Evolutionary conservation across 2,113 vertebrate genomes (phyloP).

Genomic region (Paraplagusia blochii): DNA sequence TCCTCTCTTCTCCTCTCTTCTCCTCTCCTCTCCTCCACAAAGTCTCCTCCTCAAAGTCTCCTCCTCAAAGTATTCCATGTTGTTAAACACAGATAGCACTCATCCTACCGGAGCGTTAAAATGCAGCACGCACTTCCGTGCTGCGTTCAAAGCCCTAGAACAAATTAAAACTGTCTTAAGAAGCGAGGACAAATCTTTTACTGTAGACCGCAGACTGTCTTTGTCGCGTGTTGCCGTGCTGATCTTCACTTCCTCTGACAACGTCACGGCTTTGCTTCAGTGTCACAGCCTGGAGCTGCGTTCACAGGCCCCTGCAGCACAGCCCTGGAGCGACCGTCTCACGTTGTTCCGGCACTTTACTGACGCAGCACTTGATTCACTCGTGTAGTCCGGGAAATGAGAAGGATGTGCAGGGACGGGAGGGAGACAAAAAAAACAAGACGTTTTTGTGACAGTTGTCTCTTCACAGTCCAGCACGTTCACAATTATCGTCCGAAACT

Average conservation of each 20-base stretch:
- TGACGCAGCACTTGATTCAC: constrained; percentile 10
- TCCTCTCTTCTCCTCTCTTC: too few species aligned
- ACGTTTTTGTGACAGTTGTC: constrained; percentile 36
- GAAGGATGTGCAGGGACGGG: constrained; percentile 17
- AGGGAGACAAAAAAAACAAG: too few species aligned
- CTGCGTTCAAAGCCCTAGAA: not conserved
- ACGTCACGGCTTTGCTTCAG: constrained; percentile 7
- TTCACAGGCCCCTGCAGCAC: constrained; percentile 1
- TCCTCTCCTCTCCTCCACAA: not conserved
- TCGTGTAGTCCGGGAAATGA: constrained; percentile 15
- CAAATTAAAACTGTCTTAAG: not conserved
- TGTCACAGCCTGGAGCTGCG: constrained; percentile 12
- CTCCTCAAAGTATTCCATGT: too few species aligned
- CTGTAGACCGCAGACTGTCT: constrained; percentile 1
- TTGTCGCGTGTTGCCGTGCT: not conserved
- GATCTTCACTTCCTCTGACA: constrained; percentile 1
- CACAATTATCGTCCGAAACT: constrained; percentile 63
- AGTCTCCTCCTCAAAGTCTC: not conserved
- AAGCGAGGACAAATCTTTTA: constrained; percentile 1
- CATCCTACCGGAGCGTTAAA: too few species aligned
- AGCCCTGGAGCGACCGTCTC: constrained; percentile 3
- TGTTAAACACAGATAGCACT: too few species aligned
- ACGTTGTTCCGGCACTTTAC: constrained; percentile 11
- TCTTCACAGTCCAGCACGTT: constrained; percentile 50
- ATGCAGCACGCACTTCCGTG: not conserved